Base-by-base conservation (phyloP, 2,797 vertebrate species). In the Thaleichthys pacificus region DNA sequence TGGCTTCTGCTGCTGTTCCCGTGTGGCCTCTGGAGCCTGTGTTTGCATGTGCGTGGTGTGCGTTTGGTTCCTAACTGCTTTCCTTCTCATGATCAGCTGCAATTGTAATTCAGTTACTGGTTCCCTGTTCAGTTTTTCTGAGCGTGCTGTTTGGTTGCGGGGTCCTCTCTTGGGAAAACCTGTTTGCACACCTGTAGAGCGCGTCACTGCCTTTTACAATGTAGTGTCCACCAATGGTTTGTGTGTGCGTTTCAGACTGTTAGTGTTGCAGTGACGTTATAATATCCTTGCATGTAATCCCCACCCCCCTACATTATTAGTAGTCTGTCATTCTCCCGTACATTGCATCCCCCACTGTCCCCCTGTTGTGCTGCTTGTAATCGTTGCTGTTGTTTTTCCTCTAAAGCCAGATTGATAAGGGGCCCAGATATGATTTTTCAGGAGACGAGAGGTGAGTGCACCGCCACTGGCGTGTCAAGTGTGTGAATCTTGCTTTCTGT, bases 361-460 rank as follows among this genome's bases (percentile, higher is more conserved):
- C 66, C 54, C 67, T 87, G 77, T 86, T 85, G 79, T 87, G 76
- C 84, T 77, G 85, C 82, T 88, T 89, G 84, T 91, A 91, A 91
- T 89, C 86, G 80, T 89, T 91, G 76, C 82, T 87, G 88, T 92
- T 91, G 87, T 91, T 89, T 91, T 89, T 85, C 87, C 86, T 89
- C 81, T 93, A 86, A 93, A 92, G 92, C 89, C 90, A 92, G 91
- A 92, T 91, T 92, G 91, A 92, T 93, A 90, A 92, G 87, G 88
- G 83, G 86, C 84, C 89, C 85, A 91, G 86, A 92, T 91, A 88
- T 91, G 91, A 93, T 93, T 89, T 89, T 84, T 89, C 91, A 89
- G 91, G 86, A 87, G 85, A 87, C 82, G 88, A 90, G 88, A 92
- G 91, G 91, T 92, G 91, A 92, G 91, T 91, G 86, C 82, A 80